Conservation (phyloP, 1,140 invertebrate genomes). For the Euwallacea fornicatus region DNA sequence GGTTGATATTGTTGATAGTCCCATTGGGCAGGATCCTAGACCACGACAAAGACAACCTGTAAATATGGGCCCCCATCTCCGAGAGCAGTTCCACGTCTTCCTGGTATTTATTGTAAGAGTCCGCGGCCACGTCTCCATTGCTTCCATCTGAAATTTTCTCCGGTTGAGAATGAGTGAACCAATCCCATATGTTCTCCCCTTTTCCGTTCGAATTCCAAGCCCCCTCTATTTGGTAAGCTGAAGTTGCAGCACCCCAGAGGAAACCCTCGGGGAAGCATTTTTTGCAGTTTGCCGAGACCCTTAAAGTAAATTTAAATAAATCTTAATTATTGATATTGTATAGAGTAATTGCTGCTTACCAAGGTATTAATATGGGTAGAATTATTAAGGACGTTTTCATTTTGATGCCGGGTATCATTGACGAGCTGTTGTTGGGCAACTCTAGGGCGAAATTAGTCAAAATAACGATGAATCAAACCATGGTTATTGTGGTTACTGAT, state of each 20-base stretch:
- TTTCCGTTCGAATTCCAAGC: slow-evolving; percentile 47
- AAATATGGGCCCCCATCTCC: slow-evolving; percentile 29
- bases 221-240: slow-evolving; percentile 28
- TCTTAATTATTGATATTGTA: neutral
- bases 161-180: slow-evolving; percentile 57
- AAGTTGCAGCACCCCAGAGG: slow-evolving; percentile 19
- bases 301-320: neutral
- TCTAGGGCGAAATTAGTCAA: neutral
- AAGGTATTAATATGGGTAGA: neutral
- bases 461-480: too few species aligned
- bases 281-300: slow-evolving; percentile 17
- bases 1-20: slow-evolving; percentile 58
- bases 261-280: slow-evolving; percentile 21
- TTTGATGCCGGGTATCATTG: too few species aligned
- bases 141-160: slow-evolving; percentile 42
- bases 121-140: slow-evolving; percentile 30
- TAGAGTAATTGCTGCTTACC: neutral
- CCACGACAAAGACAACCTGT: slow-evolving; percentile 65
- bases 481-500: too few species aligned
- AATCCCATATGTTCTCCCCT: slow-evolving; percentile 63
- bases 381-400: too few species aligned
- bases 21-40: slow-evolving; percentile 50
- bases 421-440: neutral
- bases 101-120: slow-evolving; percentile 35
- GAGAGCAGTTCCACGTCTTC: slow-evolving; percentile 27